A percentile compares a stretch with the other conserved stretches of the same genome.
Conservation (phyloP, 2,113 vertebrate genomes). For the Stegastes partitus region DNA sequence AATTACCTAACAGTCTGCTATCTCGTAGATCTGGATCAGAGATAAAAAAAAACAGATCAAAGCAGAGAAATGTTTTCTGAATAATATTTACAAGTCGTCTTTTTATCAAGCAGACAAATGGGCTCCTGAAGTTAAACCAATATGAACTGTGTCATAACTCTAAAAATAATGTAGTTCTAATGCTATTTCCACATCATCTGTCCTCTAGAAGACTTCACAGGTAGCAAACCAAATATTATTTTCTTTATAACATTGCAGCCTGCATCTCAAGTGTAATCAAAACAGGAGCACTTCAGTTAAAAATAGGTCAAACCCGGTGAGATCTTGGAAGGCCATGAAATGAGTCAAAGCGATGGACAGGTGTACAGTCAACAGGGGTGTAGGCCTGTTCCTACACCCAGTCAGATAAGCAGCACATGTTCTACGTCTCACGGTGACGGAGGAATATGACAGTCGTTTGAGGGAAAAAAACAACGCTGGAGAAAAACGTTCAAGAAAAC, state of each 20-base stretch:
- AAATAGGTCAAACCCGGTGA: slow-evolving; percentile 25
- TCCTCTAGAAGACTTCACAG: too few species aligned
- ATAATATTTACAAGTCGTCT: too few species aligned
- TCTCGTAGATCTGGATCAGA: not conserved
- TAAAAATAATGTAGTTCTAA: too few species aligned
- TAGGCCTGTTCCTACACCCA: not conserved
- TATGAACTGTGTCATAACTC: too few species aligned
- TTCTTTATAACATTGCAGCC: too few species aligned
- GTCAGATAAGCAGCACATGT: slow-evolving; percentile 35
- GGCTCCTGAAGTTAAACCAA: too few species aligned
- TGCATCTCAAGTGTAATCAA: too few species aligned
- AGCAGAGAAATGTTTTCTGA: not conserved
- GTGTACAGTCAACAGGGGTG: slow-evolving; percentile 63
- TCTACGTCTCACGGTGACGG: not conserved
- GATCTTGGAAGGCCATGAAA: slow-evolving; percentile 32
- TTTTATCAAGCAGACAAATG: too few species aligned
- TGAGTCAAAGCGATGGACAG: slow-evolving; percentile 61
- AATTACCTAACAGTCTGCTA: not conserved
- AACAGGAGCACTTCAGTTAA: not conserved
- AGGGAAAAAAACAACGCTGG: not conserved
- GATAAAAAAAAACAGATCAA: too few species aligned
- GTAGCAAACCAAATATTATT: too few species aligned
- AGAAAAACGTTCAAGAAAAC: not conserved
- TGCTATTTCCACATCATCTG: too few species aligned
- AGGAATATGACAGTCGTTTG: slow-evolving; percentile 9